phyloP scores from a whole-genome alignment of 2,888 invertebrate genomes.

The Boloria euphrosyne region DNA sequence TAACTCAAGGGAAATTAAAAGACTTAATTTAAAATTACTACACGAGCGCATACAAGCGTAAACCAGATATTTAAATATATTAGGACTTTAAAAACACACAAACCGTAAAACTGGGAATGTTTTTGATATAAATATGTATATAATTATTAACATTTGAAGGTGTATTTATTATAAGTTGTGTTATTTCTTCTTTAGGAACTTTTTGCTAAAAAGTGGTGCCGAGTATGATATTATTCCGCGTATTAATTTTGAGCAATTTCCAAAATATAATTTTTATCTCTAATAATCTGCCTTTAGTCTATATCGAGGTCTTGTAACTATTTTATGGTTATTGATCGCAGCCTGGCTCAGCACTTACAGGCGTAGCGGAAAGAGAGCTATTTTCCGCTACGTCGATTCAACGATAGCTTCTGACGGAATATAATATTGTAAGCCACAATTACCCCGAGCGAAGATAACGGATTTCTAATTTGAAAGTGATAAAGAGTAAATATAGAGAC shows the following conservation, averaged over 20 bases:
- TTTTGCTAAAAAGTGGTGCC: no score
- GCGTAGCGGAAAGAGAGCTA: constrained; percentile 33
- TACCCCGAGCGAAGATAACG: constrained; percentile 25
- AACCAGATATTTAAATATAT: constrained; percentile 12
- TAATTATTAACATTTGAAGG: no score
- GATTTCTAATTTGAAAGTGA: constrained; percentile 21
- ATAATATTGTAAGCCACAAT: constrained; percentile 30
- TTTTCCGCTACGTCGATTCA: constrained; percentile 40
- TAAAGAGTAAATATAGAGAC: not conserved
- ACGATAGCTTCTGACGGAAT: constrained; percentile 32
- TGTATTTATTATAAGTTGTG: no score
- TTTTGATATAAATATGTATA: not conserved
- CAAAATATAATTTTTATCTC: not conserved
- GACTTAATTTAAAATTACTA: constrained; percentile 26
- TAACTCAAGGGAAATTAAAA: constrained; percentile 36
- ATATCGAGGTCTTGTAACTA: constrained; percentile 8
- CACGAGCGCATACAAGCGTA: constrained; percentile 17
- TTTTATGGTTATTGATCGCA: constrained; percentile 23
- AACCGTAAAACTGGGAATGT: not conserved
- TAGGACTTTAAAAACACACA: not conserved
- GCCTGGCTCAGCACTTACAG: constrained; percentile 17
- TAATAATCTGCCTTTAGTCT: not conserved
- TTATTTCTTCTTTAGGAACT: no score
- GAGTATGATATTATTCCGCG: no score
- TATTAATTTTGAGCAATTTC: not conserved